Evolutionary conservation across 2,113 vertebrate genomes (phyloP).

Genomic region (Mustelus asterias): DNA sequence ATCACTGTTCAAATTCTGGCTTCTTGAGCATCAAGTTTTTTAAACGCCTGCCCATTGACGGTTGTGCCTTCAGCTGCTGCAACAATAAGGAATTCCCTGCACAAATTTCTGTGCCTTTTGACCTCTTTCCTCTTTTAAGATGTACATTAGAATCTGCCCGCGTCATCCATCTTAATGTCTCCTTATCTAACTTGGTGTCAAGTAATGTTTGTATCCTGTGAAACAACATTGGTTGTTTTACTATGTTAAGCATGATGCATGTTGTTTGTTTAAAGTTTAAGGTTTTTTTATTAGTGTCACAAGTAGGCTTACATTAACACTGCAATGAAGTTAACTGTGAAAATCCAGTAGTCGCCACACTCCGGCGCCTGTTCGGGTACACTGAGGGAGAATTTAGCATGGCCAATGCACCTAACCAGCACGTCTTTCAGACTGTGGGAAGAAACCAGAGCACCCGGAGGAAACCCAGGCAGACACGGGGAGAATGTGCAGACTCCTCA

Average conservation of each 20-base stretch:
- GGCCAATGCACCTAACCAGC: too few relatives aligned
- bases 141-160: neutral
- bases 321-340: too few relatives aligned
- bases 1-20: neutral
- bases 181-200: neutral
- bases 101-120: neutral
- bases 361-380: too few relatives aligned
- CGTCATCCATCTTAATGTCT: neutral
- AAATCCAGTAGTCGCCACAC: too few relatives aligned
- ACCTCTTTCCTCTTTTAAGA: neutral
- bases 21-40: neutral
- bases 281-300: too few relatives aligned
- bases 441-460: too few relatives aligned
- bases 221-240: neutral
- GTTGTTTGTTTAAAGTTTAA: neutral
- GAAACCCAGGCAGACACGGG: too few relatives aligned
- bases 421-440: too few relatives aligned
- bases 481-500: too few relatives aligned
- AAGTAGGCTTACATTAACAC: too few relatives aligned
- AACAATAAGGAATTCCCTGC: neutral
- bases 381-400: too few relatives aligned
- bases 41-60: neutral
- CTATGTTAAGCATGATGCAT: neutral
- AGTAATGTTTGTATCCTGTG: neutral
- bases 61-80: neutral